phyloP scores from a whole-genome alignment of 2,888 invertebrate genomes.

The Scrobipalpa atriplicella region DNA sequence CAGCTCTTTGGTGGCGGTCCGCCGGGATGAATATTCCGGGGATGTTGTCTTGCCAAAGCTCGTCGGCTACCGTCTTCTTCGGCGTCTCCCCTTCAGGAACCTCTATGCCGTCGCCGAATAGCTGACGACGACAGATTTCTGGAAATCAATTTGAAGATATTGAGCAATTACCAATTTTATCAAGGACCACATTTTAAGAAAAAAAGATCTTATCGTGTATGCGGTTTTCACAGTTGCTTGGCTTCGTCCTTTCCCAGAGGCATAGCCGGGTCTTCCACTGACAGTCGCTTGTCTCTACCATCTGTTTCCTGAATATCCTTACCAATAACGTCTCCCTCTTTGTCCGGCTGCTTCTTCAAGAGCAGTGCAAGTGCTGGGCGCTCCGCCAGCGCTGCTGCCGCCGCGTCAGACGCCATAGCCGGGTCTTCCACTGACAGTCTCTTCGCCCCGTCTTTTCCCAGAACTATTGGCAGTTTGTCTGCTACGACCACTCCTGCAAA shows the following conservation, averaged over 20 bases:
- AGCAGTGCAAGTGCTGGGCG: conserved; percentile 68
- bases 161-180: too few relatives aligned
- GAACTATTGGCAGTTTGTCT: conserved; percentile 71
- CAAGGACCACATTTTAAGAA: too few relatives aligned
- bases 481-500: conserved; percentile 67
- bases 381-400: conserved; percentile 58
- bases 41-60: conserved; percentile 59
- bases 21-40: conserved; percentile 82
- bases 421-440: conserved; percentile 65
- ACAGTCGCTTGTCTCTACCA: not conserved
- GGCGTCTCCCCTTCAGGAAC: conserved; percentile 51
- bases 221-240: too few relatives aligned
- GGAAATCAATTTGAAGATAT: conserved; percentile 17
- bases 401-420: conserved; percentile 54
- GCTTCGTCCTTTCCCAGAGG: too few relatives aligned
- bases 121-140: conserved; percentile 62
- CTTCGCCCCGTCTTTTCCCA: conserved; percentile 61
- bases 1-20: conserved; percentile 81
- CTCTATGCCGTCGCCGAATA: conserved; percentile 65
- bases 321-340: conserved; percentile 71
- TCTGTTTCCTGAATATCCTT: not conserved
- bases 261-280: too few relatives aligned
- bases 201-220: too few relatives aligned
- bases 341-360: conserved; percentile 67
- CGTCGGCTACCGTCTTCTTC: conserved; percentile 61